These are phyloP conservation scores for Myiotriccus ornatus DNA, from an alignment of 2,797 vertebrate species.

Conservation along the genomic window DNA sequence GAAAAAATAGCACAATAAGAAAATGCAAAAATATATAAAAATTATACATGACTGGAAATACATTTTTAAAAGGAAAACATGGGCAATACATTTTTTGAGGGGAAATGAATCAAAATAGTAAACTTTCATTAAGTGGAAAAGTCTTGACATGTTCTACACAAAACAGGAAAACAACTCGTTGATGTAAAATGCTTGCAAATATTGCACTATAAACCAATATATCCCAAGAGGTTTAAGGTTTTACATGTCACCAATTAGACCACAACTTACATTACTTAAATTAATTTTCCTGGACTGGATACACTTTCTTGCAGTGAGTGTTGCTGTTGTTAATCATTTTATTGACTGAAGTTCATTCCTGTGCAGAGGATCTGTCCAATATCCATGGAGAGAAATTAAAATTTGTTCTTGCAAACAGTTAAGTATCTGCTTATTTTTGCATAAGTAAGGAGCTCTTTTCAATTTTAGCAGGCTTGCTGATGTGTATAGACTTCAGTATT, in stretches of 20 bases:
- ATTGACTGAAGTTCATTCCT: background rate
- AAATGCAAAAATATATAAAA: background rate
- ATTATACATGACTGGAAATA: background rate
- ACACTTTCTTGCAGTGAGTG: background rate
- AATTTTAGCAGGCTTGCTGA: background rate
- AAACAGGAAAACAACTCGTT: background rate
- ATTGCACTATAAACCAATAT: background rate
- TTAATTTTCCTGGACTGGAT: background rate
- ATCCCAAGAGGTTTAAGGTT: background rate
- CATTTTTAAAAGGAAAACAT: background rate
- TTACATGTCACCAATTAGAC: background rate
- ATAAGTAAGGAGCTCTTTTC: background rate
- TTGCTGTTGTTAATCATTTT: background rate
- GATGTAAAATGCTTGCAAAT: background rate
- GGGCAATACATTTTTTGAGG: fast-evolving
- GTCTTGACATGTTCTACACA: background rate
- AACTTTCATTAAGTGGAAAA: background rate
- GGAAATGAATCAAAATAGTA: background rate
- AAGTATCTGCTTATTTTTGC: background rate
- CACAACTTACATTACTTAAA: background rate
- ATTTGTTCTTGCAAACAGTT: background rate
- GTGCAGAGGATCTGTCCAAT: background rate
- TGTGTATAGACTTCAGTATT: background rate
- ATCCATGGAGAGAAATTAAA: background rate
- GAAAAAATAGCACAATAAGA: background rate